Evolutionary conservation across 2,888 invertebrate genomes (phyloP).

Genomic region (Zonitis immaculata): DNA sequence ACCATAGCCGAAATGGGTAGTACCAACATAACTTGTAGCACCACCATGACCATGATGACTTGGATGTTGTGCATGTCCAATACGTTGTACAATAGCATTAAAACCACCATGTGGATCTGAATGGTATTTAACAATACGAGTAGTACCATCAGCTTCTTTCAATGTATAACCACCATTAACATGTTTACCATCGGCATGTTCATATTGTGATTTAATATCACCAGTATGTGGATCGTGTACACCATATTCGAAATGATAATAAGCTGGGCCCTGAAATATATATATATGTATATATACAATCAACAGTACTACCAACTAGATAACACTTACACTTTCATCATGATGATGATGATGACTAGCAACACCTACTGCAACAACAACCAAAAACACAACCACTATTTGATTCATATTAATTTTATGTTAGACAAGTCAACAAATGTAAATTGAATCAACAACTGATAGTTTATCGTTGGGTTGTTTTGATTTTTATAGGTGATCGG

Average conservation of each 20-base stretch:
- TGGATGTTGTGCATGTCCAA: constrained; percentile 40
- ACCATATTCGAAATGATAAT: constrained; percentile 40
- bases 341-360: constrained; percentile 13
- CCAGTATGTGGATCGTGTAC: constrained; percentile 46
- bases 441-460: too few species aligned
- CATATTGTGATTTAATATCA: constrained; percentile 43
- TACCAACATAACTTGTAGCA: too few species aligned
- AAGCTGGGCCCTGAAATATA: constrained; percentile 16
- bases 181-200: constrained; percentile 42
- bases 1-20: constrained; percentile 5
- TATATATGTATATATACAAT: too few species aligned
- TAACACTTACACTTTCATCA: constrained; percentile 18
- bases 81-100: constrained; percentile 39
- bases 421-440: too few species aligned
- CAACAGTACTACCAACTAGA: too few species aligned
- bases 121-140: constrained; percentile 44
- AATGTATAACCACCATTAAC: constrained; percentile 43
- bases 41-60: constrained; percentile 27
- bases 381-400: constrained; percentile 8
- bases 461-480: too few species aligned
- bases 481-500: too few species aligned
- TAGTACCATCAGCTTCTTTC: constrained; percentile 45
- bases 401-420: too few species aligned
- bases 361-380: constrained; percentile 6
- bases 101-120: constrained; percentile 40